A percentile compares a stretch with the other conserved stretches of the same genome.
These are phyloP conservation scores for Trichogramma pretiosum DNA, from an alignment of 1,140 invertebrate species.

Conservation along the genomic window DNA sequence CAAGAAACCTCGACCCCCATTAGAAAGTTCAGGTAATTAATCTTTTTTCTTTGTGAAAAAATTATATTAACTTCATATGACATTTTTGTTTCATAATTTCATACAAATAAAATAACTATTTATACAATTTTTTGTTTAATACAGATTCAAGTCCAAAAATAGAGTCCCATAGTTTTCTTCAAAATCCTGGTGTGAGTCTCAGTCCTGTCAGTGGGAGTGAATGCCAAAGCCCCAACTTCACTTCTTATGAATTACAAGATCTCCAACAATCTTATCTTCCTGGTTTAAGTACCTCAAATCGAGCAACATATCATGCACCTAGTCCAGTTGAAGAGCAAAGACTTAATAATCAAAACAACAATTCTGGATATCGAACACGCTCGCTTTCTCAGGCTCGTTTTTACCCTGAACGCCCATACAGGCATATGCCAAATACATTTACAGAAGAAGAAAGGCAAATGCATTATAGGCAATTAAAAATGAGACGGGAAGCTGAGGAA, in stretches of 20 bases:
- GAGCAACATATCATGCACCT: conserved; percentile 22
- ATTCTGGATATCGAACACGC: conserved; percentile 35
- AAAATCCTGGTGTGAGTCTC: conserved; percentile 36
- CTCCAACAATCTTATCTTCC: conserved; percentile 17
- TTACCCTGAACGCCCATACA: conserved; percentile 30
- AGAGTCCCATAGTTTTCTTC: conserved; percentile 24
- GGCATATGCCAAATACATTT: conserved; percentile 33
- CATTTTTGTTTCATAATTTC: neutral
- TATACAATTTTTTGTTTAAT: neutral
- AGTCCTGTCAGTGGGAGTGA: conserved; percentile 32
- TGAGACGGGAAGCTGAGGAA: conserved; percentile 2
- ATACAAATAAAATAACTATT: conserved; percentile 4
- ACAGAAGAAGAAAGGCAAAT: conserved; percentile 34
- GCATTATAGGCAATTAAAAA: conserved; percentile 27
- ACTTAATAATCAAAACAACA: conserved; percentile 35
- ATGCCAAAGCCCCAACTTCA: conserved; percentile 31
- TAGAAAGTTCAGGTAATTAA: conserved; percentile 34
- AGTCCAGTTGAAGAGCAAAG: conserved; percentile 26
- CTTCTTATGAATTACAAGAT: conserved; percentile 27
- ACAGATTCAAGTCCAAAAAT: conserved; percentile 28
- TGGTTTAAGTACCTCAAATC: conserved; percentile 25
- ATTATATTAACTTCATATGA: neutral
- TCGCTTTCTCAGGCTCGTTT: conserved; percentile 33
- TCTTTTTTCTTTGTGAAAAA: neutral
- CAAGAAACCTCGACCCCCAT: conserved; percentile 44